Conservation (phyloP, 2,797 vertebrate genomes). For the Melanogrammus aeglefinus region DNA sequence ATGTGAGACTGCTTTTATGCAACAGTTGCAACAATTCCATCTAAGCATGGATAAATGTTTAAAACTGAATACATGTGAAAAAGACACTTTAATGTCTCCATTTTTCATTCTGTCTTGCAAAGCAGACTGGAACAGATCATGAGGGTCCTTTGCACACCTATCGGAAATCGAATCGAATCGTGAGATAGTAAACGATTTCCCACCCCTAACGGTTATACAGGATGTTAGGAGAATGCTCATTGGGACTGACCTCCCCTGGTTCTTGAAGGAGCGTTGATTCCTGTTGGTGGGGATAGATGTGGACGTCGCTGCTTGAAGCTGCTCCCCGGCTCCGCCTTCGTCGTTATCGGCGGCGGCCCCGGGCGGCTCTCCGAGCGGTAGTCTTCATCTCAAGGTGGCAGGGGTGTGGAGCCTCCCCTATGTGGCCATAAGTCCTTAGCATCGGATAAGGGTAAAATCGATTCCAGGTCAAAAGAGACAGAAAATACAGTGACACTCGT, state of each 20-base stretch:
- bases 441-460: conserved; percentile 10
- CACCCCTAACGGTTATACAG: no score
- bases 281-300: conserved; percentile 71
- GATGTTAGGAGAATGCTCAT: neutral
- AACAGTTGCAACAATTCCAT: no score
- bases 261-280: conserved; percentile 74
- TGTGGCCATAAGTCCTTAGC: conserved; percentile 89
- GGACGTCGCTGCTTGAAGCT: conserved; percentile 83
- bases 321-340: conserved; percentile 71
- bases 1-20: no score
- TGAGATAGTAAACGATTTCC: no score
- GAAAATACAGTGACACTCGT: neutral
- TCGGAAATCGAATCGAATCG: no score
- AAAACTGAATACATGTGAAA: no score
- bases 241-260: conserved; percentile 79
- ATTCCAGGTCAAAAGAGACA: neutral
- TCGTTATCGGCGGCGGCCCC: conserved; percentile 81
- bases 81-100: no score
- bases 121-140: no score
- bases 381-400: conserved; percentile 83
- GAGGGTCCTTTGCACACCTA: no score
- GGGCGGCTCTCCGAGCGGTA: conserved; percentile 80
- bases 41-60: no score
- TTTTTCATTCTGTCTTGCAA: no score
- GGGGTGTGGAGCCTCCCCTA: conserved; percentile 92